Base-by-base conservation (phyloP, 2,113 vertebrate genomes). In the Elephantulus edwardii region DNA sequence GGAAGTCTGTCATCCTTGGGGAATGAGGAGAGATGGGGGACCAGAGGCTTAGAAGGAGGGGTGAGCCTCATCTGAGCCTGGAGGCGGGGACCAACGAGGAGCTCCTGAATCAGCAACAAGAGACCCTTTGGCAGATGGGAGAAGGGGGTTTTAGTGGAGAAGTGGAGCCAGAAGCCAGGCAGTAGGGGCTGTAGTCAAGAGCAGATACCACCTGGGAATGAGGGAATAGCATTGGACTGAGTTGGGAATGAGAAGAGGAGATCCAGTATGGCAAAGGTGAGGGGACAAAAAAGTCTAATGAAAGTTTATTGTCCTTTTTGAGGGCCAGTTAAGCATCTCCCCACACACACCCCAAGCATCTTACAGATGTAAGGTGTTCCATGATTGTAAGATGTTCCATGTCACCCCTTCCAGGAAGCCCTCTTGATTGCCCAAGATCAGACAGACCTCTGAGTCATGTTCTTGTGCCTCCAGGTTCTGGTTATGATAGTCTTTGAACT, bases 401-500 rank as follows among this genome's bases (percentile, higher is more conserved):
- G 46, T 44, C 42, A 28, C 71, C 38, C 2, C 38, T 60, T 89
- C 38, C 62, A 40, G 74, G 93, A 92, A 93, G 58, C 56, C 90
- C 40, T 77, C 76, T 22, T 3, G 22, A 58, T 50, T 13, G 14
- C 50, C 6, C 22, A 33, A 24, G 75, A n/a, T 58, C 16, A 10
- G 48, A n/a, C 42, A 64, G 19, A 28, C 20, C 11, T 7, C 38
- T 60, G 30, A 30, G 33, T 35, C 46, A 6, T 12, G 26, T 48
- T 66, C 20, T 80, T 22, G 5, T 2, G 42, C 40, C 16, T 12
- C 75, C 40, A 20, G 82, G 20, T 71, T 66, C 44, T 71, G 76
- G 44, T 48, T 70, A 35, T 44, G 60, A 5, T 1, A 0, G 4
- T 3, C n/a, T 68, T 54, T 44, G 56, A 38, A 58, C 85, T 66